Evolutionary conservation across 2,888 invertebrate species (phyloP), one percentile per base, ranked within the genome.

Genomic region (Strigamia transsilvanica): DNA sequence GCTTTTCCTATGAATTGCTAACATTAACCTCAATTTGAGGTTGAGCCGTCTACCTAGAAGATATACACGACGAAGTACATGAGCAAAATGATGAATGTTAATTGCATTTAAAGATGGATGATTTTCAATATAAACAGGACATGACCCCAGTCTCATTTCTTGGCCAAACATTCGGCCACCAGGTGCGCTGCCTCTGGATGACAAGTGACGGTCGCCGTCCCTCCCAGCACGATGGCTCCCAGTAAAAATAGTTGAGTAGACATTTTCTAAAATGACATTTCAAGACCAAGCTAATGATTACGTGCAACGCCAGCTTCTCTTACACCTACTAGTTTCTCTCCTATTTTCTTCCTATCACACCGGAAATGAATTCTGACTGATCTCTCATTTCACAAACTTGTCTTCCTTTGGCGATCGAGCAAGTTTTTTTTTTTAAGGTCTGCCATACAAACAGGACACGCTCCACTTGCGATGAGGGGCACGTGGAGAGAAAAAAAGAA

Each of bases 21-120:
- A 56, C 56, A 56, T 56, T 56, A 56, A 56, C 56, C 56, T 56
- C 56, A 56, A 56, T 56, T 56, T 56, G 56, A 56, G 18, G 56
- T 56, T 56, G 56, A 56, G 56, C 56, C 56, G 56, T 56, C 56
- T 56, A 56, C 56, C 56, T 56, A 56, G 56, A 56, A 56, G 56
- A 56, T 56, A 56, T 18, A 56, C 56, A 56, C 56, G 56, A 56
- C 56, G 56, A 18, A 56, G 56, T 56, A 18, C 56, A 15, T 18
- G 18, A 15, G 5, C 56, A 56, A 56, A 56, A 56, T 56, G 56
- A 56, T 56, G 56, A 56, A 56, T 56, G 56, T 18, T 56, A 56
- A 56, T 56, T 56, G 21, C 56, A 56, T n/a, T 56, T 56, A 56
- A 56, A 56, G 56, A 56, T 56, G 18, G 7, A 56, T 56, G 56